These are phyloP conservation scores for Microplitis demolitor DNA, from an alignment of 1,140 invertebrate genomes.

Conservation along the genomic window DNA sequence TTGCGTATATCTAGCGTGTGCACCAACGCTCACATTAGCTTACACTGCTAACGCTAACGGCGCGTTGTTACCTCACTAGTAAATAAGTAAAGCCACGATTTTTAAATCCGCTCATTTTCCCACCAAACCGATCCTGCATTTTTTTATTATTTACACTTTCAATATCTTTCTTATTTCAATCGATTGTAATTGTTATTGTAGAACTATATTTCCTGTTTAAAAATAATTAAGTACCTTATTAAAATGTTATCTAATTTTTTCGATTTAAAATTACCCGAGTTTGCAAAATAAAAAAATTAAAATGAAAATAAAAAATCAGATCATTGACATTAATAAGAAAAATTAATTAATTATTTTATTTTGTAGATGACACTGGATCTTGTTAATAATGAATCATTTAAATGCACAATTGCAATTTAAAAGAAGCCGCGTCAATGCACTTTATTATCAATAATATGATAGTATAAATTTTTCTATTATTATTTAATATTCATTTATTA, in stretches of 20 bases:
- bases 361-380: conserved; percentile 1
- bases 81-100: conserved; percentile 40
- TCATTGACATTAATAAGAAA: neutral
- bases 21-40: too few relatives aligned
- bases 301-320: neutral
- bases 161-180: neutral
- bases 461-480: neutral
- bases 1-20: conserved; percentile 36
- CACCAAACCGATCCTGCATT: conserved; percentile 30
- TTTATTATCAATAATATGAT: conserved; percentile 8
- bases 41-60: conserved; percentile 27
- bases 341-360: neutral
- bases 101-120: conserved; percentile 47
- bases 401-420: neutral
- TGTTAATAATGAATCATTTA: conserved; percentile 5
- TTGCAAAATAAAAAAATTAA: too few relatives aligned
- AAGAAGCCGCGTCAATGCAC: conserved; percentile 15
- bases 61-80: conserved; percentile 47
- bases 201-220: neutral
- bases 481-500: neutral
- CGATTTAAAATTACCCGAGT: too few relatives aligned
- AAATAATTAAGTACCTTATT: too few relatives aligned
- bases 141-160: neutral
- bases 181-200: neutral
- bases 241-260: too few relatives aligned